Percentiles rank a stretch among this genome's conserved stretches.
phyloP scores from a whole-genome alignment of 2,797 vertebrate species.

The Telmatherina bonti region DNA sequence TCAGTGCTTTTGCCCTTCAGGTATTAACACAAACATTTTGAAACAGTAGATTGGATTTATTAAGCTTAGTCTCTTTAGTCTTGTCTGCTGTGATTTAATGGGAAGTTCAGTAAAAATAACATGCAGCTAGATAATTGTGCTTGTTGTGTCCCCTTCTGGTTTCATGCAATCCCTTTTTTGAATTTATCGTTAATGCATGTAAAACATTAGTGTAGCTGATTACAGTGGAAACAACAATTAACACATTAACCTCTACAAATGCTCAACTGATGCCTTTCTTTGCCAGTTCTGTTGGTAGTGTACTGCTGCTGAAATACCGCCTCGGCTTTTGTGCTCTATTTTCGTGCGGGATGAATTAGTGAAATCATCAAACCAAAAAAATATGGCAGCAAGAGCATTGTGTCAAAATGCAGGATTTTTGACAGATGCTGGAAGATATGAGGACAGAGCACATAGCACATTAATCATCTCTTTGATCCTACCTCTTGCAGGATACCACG shows the following conservation, averaged over 20 bases:
- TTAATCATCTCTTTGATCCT: conserved; percentile 77
- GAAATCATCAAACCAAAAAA: conserved; percentile 41
- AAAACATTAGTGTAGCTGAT: conserved; percentile 45
- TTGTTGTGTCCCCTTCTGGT: conserved; percentile 11
- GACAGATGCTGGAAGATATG: conserved; percentile 32
- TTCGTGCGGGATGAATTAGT: conserved; percentile 45
- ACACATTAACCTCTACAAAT: conserved; percentile 27
- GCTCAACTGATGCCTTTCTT: conserved; percentile 8
- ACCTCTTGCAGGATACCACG: conserved; percentile 74
- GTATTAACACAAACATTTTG: conserved; percentile 59
- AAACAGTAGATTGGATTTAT: conserved; percentile 4
- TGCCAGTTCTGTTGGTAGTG: background rate
- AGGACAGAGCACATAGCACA: conserved; percentile 50
- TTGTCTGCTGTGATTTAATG: conserved; percentile 1
- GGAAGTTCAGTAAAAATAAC: background rate
- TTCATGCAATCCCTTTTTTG: conserved; percentile 26
- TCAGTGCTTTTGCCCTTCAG: conserved; percentile 78
- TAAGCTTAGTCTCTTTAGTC: background rate
- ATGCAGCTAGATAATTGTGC: conserved; percentile 13
- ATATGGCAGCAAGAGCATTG: conserved; percentile 47
- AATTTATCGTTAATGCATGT: conserved; percentile 29
- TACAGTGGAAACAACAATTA: conserved; percentile 36
- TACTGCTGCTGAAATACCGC: conserved; percentile 27
- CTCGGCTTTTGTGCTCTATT: conserved; percentile 31
- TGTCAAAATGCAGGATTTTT: conserved; percentile 53